Evolutionary conservation across 2,113 vertebrate genomes (phyloP).

Genomic region (Eudyptes chrysolophus): DNA sequence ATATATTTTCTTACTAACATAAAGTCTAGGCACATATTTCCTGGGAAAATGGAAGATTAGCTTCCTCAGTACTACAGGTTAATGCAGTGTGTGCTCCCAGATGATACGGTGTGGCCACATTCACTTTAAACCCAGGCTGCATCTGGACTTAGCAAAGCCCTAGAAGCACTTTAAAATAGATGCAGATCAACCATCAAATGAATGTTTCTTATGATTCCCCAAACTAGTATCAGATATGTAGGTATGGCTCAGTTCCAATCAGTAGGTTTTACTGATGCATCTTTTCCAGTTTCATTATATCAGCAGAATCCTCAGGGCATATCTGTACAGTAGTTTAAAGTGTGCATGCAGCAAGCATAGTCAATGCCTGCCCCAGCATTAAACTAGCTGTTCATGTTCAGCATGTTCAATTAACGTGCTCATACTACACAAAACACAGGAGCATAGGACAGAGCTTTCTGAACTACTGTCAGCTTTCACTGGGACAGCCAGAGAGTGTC

Average conservation of each 20-base stretch:
- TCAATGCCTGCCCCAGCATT: neutral
- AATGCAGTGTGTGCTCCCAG: neutral
- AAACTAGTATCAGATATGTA: neutral
- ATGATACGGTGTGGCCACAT: rapidly evolving
- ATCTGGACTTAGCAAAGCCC: neutral
- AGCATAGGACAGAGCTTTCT: neutral
- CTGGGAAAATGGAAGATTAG: neutral
- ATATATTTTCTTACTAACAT: neutral
- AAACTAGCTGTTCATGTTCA: neutral
- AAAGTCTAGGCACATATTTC: neutral
- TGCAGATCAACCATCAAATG: neutral
- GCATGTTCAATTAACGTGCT: neutral
- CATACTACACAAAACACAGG: neutral
- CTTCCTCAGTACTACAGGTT: neutral
- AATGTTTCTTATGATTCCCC: neutral
- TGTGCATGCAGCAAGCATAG: neutral
- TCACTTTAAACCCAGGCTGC: neutral
- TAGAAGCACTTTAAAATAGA: neutral
- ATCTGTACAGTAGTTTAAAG: neutral
- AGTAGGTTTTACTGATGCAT: neutral
- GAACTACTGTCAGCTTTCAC: neutral
- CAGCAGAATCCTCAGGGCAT: neutral
- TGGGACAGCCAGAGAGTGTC: neutral
- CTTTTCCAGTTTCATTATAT: neutral
- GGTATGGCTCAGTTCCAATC: neutral